Percentiles rank a stretch among this genome's conserved stretches.
These are phyloP conservation scores for Pandemis heparana DNA, from an alignment of 2,888 invertebrate genomes.

Conservation along the genomic window DNA sequence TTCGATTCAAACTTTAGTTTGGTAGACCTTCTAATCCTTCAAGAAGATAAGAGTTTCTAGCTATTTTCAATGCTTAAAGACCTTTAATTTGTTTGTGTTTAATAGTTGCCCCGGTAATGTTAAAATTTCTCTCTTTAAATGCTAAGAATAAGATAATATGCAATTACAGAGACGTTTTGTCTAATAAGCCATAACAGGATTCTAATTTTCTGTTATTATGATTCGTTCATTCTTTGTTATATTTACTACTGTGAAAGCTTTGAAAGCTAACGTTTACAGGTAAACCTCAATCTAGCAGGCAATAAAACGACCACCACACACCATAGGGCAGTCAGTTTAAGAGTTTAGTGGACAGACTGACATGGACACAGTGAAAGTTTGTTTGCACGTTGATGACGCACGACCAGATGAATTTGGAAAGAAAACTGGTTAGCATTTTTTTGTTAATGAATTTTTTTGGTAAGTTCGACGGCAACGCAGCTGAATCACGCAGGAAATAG, in stretches of 20 bases:
- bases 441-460: background rate
- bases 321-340: slow-evolving; percentile 4
- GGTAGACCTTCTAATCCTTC: too few relatives aligned
- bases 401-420: slow-evolving; percentile 30
- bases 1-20: too few relatives aligned
- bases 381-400: slow-evolving; percentile 33
- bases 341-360: slow-evolving; percentile 6
- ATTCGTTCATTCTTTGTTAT: background rate
- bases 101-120: too few relatives aligned
- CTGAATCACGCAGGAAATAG: background rate
- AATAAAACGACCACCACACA: slow-evolving; percentile 3
- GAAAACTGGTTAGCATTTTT: slow-evolving; percentile 27
- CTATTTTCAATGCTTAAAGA: too few relatives aligned
- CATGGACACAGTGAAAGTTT: slow-evolving; percentile 35
- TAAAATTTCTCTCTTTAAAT: too few relatives aligned
- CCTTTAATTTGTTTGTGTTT: too few relatives aligned
- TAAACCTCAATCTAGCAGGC: background rate
- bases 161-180: background rate
- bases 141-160: too few relatives aligned
- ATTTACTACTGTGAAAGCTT: slow-evolving; percentile 10
- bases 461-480: background rate
- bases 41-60: too few relatives aligned
- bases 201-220: background rate
- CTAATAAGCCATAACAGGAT: background rate
- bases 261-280: background rate